Percentiles rank a stretch among this genome's conserved stretches.
Evolutionary conservation across 1,140 invertebrate genomes (phyloP).

Genomic region (Bombus terrestris): DNA sequence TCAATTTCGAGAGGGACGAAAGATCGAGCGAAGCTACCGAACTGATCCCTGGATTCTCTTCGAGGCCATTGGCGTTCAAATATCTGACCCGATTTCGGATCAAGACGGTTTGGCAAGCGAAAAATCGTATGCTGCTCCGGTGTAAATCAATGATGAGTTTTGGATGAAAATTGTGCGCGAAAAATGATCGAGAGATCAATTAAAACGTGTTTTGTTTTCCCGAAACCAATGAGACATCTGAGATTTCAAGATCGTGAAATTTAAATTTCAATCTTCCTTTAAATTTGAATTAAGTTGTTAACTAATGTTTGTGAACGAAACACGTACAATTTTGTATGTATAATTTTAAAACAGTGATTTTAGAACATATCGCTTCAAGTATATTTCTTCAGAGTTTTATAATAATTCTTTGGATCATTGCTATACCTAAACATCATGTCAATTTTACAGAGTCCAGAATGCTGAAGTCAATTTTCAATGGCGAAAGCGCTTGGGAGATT

Average conservation of each 20-base stretch:
- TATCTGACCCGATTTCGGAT: conserved; percentile 7
- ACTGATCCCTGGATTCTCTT: conserved; percentile 15
- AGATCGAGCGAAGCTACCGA: neutral
- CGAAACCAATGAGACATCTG: neutral
- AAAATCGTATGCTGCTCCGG: neutral
- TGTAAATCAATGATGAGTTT: neutral
- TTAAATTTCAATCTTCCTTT: neutral
- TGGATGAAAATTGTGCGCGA: neutral
- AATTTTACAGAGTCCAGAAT: neutral
- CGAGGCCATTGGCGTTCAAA: conserved; percentile 4
- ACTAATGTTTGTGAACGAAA: neutral
- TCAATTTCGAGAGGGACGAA: conserved; percentile 1
- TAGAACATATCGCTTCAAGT: neutral
- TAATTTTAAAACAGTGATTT: neutral
- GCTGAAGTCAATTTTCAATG: neutral
- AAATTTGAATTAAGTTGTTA: neutral
- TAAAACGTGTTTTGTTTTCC: neutral
- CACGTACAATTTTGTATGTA: neutral
- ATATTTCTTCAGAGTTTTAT: neutral
- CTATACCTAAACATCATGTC: neutral
- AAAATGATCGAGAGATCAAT: neutral
- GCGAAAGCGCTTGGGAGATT: neutral
- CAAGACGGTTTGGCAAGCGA: conserved; percentile 7
- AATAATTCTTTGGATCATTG: neutral
- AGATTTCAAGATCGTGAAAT: neutral